Evolutionary conservation across 2,888 invertebrate species (phyloP), one percentile per base, ranked within the genome.

Genomic region (Alsophila aescularia): DNA sequence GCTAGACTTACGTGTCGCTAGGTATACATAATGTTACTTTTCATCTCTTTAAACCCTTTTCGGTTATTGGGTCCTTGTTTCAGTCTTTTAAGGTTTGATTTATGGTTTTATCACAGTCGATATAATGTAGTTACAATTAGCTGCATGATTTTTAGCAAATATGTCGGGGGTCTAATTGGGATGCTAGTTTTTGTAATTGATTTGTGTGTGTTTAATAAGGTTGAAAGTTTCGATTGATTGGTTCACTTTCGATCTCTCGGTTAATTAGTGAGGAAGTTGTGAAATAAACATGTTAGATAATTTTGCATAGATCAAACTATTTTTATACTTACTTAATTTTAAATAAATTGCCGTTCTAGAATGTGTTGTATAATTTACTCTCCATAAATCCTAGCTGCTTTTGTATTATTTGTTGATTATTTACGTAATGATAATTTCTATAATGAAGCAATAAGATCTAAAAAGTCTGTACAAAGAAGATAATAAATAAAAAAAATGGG

Each of bases 81-180:
- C n/a, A 12, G 3, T 10, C n/a, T 50, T 43, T 44, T 7, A 10
- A 39, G 42, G 13, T 14, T 37, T 37, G 24, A 48, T 55, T 55
- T 41, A 55, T 42, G 15, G 27, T 31, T 37, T 18, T 50, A 37
- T 21, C 32, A 14, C 5, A 8, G 5, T 27, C 35, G 48, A 48
- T 24, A 48, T 49, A 44, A 44, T 35, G 41, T 41, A 2, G 2
- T 8, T 24, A 10, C 43, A 54, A 44, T 40, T 34, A 35, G 18
- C 13, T 34, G 12, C 32, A 1, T n/a, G 37, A 39, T 18, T 44
- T 45, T 51, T 51, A 27, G 41, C 41, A 2, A 41, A 42, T 37
- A 29, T 56, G 34, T 32, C 21, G 29, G 2, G 8, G 36, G n/a
- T n/a, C 12, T 56, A 47, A 56, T 51, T 56, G 13, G 39, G n/a